Evolutionary conservation across 1,140 invertebrate genomes (phyloP).

Genomic region (Drosophila arizonae): DNA sequence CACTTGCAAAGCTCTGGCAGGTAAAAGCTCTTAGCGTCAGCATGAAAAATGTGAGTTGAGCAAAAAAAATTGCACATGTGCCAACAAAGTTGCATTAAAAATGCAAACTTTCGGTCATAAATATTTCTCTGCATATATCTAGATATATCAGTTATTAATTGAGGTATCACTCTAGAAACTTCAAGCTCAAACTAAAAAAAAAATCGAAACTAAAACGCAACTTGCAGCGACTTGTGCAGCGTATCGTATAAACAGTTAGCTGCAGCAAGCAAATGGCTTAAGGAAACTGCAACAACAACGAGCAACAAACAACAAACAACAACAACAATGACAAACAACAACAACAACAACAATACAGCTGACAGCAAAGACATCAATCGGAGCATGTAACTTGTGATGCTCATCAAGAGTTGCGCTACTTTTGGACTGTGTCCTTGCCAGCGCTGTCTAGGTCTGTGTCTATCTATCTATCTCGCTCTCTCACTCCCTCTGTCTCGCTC

Average conservation of each 20-base stretch:
- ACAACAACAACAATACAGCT: background rate
- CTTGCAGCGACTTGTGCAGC: background rate
- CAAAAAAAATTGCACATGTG: too few species aligned
- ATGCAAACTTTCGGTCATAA: too few species aligned
- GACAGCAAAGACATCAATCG: conserved; percentile 7
- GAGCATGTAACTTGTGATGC: conserved; percentile 27
- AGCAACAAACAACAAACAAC: too few species aligned
- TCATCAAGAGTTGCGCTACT: conserved; percentile 52
- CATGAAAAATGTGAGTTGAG: too few species aligned
- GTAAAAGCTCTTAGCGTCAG: too few species aligned
- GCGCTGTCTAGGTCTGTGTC: background rate
- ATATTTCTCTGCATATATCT: too few species aligned
- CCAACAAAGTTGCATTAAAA: too few species aligned
- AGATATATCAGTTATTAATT: too few species aligned
- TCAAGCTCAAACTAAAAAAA: too few species aligned
- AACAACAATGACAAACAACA: background rate
- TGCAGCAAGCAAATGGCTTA: conserved; percentile 13
- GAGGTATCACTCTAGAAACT: too few species aligned
- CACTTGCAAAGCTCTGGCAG: too few species aligned
- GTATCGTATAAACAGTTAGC: conserved; percentile 1
- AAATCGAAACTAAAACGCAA: background rate
- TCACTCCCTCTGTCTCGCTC: background rate
- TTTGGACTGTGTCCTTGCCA: conserved; percentile 17
- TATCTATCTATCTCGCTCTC: background rate
- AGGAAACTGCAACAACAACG: background rate